phyloP scores from a whole-genome alignment of 2,113 vertebrate species.

The Megaceryle maxima region DNA sequence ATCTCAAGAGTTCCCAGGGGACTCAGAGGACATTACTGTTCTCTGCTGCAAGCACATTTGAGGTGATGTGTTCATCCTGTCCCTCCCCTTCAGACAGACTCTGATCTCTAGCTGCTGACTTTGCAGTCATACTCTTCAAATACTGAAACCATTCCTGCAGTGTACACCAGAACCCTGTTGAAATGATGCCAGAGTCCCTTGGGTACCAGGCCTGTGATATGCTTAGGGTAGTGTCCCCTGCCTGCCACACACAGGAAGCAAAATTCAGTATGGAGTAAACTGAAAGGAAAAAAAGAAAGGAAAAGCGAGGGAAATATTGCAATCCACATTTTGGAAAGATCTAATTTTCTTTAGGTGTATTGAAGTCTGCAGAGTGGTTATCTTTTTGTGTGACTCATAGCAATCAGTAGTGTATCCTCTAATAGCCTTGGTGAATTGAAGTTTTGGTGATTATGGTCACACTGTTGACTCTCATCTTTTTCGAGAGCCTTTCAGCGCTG shows the following conservation, averaged over 20 bases:
- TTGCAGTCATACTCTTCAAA: neutral
- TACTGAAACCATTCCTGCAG: neutral
- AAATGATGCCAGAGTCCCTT: neutral
- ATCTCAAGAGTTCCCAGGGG: accelerated
- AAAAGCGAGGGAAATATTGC: neutral
- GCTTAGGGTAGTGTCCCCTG: neutral
- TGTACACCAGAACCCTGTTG: neutral
- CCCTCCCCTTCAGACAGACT: neutral
- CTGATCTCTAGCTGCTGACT: neutral
- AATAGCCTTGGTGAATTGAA: conserved; percentile 63
- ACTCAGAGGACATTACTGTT: neutral
- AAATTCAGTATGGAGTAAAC: conserved; percentile 30
- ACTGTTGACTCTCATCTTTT: neutral
- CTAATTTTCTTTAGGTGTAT: conserved; percentile 63
- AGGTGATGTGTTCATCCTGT: neutral
- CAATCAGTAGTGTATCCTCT: conserved; percentile 28
- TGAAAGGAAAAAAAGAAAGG: neutral
- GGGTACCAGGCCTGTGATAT: neutral
- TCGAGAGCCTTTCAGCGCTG: neutral
- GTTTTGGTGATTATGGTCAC: conserved; percentile 57
- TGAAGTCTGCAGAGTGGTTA: conserved; percentile 60
- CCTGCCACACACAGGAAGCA: neutral
- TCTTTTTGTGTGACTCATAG: conserved; percentile 47
- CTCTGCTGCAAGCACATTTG: neutral
- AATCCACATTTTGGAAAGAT: conserved; percentile 67